A percentile compares a stretch with the other conserved stretches of the same genome.
Evolutionary conservation across 2,888 invertebrate species (phyloP).

Genomic region (Gibbula magus): DNA sequence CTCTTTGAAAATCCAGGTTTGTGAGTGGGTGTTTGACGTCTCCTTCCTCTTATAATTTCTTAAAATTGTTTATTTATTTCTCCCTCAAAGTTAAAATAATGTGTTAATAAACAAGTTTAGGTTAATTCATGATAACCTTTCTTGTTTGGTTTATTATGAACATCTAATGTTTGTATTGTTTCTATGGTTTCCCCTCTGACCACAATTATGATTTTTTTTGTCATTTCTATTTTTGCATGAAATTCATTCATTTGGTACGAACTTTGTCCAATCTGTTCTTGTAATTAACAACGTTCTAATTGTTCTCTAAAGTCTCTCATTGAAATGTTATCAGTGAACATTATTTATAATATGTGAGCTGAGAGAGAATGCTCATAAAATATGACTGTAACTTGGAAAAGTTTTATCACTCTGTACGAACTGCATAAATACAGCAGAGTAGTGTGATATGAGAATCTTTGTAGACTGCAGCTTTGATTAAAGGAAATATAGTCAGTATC

Average conservation of each 20-base stretch:
- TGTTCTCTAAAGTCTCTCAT: too few species aligned
- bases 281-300: neutral
- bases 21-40: neutral
- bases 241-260: neutral
- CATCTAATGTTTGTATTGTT: neutral
- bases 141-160: neutral
- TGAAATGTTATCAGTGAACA: too few species aligned
- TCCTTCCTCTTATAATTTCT: neutral
- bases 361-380: too few species aligned
- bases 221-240: neutral
- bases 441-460: too few species aligned
- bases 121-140: neutral
- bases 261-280: neutral
- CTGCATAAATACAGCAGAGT: too few species aligned
- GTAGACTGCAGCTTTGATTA: too few species aligned
- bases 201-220: neutral
- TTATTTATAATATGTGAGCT: too few species aligned
- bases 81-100: neutral
- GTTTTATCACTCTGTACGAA: too few species aligned
- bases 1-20: constrained; percentile 32
- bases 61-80: too few species aligned
- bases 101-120: neutral
- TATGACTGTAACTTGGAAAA: too few species aligned
- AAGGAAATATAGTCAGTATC: too few species aligned
- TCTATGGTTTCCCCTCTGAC: too few species aligned